Conservation (phyloP, 2,113 vertebrate species). For the Serranochromis macrocephalus region DNA sequence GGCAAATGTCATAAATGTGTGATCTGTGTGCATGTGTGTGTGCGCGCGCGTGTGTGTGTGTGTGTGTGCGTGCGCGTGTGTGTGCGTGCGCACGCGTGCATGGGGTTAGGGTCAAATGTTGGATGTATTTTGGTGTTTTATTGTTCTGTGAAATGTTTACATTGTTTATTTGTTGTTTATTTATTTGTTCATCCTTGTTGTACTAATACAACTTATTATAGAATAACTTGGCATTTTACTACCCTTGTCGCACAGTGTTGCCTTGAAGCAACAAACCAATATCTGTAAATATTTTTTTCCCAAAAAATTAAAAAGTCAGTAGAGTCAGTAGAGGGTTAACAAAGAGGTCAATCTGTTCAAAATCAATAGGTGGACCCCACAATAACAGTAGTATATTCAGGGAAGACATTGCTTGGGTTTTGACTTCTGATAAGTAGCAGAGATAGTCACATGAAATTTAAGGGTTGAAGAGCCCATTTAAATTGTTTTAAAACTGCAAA, state of each 20-base stretch:
- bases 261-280: not conserved
- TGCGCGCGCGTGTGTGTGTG: too few relatives aligned
- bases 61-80: fast-evolving
- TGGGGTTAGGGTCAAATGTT: too few relatives aligned
- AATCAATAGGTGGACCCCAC: not conserved
- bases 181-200: too few relatives aligned
- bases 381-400: not conserved
- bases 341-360: not conserved
- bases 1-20: too few relatives aligned
- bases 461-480: not conserved
- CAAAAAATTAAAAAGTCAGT: not conserved
- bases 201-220: not conserved
- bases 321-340: not conserved
- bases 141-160: too few relatives aligned
- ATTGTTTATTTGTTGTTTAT: too few relatives aligned
- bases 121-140: too few relatives aligned
- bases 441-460: not conserved
- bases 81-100: fast-evolving
- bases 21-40: too few relatives aligned
- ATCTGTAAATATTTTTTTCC: not conserved
- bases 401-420: not conserved
- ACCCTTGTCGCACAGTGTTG: not conserved
- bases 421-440: not conserved
- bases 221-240: not conserved
- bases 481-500: not conserved